Evolutionary conservation across 2,113 vertebrate genomes (phyloP).

Genomic region (Chauna torquata): DNA sequence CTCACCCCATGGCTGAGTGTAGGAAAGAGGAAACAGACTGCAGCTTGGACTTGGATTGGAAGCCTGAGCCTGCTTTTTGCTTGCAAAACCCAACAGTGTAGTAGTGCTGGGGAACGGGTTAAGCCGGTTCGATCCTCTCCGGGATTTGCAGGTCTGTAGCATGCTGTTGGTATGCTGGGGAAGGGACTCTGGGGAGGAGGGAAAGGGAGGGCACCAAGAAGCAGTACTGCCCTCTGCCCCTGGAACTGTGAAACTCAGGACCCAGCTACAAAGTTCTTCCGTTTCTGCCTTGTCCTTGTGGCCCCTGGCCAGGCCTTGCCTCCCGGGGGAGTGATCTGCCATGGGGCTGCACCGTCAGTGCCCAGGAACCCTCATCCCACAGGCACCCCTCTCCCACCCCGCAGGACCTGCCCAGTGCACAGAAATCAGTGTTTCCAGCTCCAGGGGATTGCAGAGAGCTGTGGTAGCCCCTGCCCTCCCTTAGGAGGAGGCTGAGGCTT

Average conservation of each 20-base stretch:
- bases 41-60: background rate
- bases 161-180: background rate
- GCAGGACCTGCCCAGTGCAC: too few relatives aligned
- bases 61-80: background rate
- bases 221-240: background rate
- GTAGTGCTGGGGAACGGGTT: background rate
- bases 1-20: accelerated
- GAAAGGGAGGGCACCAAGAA: background rate
- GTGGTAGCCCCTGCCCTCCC: background rate
- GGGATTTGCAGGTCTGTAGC: background rate
- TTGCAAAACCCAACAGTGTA: background rate
- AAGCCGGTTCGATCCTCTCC: background rate
- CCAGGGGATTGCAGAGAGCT: background rate
- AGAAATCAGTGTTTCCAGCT: background rate
- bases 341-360: too few relatives aligned
- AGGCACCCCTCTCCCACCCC: too few relatives aligned
- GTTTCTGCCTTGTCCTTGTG: too few relatives aligned
- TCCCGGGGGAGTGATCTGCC: too few relatives aligned
- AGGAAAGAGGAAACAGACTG: background rate
- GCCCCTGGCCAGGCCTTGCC: too few relatives aligned
- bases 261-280: too few relatives aligned
- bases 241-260: too few relatives aligned
- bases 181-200: background rate
- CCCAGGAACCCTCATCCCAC: too few relatives aligned
- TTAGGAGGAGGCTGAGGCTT: background rate